Evolutionary conservation across 2,888 invertebrate genomes (phyloP), one percentile per base, ranked within the genome.

Genomic region (Caenorhabditis afra): DNA sequence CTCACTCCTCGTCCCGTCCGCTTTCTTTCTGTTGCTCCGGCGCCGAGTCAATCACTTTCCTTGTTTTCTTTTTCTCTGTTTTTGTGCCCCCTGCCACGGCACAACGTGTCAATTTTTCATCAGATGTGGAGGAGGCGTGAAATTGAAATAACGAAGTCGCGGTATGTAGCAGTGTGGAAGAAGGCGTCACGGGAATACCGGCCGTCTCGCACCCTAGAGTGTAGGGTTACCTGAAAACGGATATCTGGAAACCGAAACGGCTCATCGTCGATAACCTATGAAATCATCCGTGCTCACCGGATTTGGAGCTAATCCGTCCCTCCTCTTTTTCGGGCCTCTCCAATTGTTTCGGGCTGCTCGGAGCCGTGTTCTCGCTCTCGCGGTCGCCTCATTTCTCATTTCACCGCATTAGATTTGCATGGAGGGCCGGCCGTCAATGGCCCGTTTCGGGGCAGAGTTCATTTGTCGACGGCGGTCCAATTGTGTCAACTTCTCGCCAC

Each of bases 361-460:
- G 37, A 8, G 37, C 37, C 37, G 37, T 37, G 11, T 11, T 14
- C 41, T 14, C 22, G 18, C 35, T 52, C 18, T 52, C 50, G 41
- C 44, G 61, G 37, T 53, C 55, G 29, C 37, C 37, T 45, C 64
- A 64, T 75, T 65, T 67, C 58, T 75, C 75, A 53, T 62, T 55
- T 55, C 45, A 39, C 47, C 73, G 64, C 73, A 73, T 73, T 67
- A 66, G 66, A 53, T 66, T 67, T 66, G 67, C 65, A 71, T 61
- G 70, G 58, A 52, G 49, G 45, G 49, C 55, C 61, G 3, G 49
- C 47, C 61, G 58, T 67, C 58, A 10, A 22, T 41, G 50, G 35
- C 49, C 47, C 44, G 29, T 29, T 29, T 45, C 52, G 18, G 41
- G 68, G 45, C 68, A 52, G 53, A 64, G 61, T 66, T 66, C 61